phyloP scores from a whole-genome alignment of 2,888 invertebrate genomes.

The Ormia ochracea region DNA sequence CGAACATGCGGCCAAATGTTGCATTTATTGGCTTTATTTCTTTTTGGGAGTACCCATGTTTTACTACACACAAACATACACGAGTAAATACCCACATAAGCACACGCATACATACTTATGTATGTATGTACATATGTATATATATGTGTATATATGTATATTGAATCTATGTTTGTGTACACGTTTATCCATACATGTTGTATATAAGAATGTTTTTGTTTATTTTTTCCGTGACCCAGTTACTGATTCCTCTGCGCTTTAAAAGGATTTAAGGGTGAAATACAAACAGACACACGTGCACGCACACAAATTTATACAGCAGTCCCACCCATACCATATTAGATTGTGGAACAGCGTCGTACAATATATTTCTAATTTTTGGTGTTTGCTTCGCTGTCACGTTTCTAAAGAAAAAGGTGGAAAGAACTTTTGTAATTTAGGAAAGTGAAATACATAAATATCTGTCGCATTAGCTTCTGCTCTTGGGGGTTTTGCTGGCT shows the following conservation, averaged over 20 bases:
- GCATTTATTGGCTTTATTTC: constrained; percentile 16
- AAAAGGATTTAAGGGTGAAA: constrained; percentile 5
- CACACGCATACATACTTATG: neutral
- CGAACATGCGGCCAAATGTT: constrained; percentile 21
- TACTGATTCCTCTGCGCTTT: constrained; percentile 6
- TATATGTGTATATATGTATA: neutral
- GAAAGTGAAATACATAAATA: too few relatives aligned
- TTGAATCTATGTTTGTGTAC: neutral
- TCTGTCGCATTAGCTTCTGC: too few relatives aligned
- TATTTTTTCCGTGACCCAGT: constrained; percentile 20
- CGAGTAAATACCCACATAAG: too few relatives aligned
- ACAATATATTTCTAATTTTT: neutral
- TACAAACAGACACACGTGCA: neutral
- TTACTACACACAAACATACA: neutral
- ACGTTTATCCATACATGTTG: neutral
- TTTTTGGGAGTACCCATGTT: neutral
- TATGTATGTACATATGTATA: neutral
- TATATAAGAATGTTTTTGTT: neutral
- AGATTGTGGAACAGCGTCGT: neutral
- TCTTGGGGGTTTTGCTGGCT: too few relatives aligned
- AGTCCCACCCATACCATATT: neutral
- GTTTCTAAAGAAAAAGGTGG: too few relatives aligned
- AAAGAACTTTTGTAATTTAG: too few relatives aligned
- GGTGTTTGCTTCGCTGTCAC: too few relatives aligned
- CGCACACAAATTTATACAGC: neutral